Percentiles rank a stretch among this genome's conserved stretches.
phyloP scores from a whole-genome alignment of 1,140 invertebrate species.

The Holotrichia oblita region DNA sequence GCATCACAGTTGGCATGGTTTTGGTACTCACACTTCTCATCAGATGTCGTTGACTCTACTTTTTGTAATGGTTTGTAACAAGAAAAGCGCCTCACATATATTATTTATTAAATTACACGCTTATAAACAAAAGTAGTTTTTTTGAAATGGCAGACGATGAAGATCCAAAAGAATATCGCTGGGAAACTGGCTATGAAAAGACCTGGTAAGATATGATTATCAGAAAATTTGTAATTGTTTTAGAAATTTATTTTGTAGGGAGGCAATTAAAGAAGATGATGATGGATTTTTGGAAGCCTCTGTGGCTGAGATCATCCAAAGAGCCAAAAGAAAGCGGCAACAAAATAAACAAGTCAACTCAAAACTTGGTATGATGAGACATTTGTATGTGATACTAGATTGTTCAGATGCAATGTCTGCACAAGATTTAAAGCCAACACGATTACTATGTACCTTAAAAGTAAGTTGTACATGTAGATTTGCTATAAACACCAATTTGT shows the following conservation, averaged over 20 bases:
- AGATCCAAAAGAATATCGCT: slow-evolving; percentile 91
- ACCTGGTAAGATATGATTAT: slow-evolving; percentile 74
- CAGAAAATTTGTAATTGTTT: neutral
- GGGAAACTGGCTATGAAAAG: slow-evolving; percentile 98
- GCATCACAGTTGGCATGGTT: too few relatives aligned
- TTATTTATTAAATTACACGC: too few relatives aligned
- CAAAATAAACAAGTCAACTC: slow-evolving; percentile 77
- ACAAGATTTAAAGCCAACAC: slow-evolving; percentile 95
- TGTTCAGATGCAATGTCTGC: slow-evolving; percentile 93
- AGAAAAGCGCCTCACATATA: too few relatives aligned
- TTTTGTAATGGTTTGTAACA: too few relatives aligned
- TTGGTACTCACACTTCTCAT: too few relatives aligned
- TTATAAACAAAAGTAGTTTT: neutral
- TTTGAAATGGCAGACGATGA: slow-evolving; percentile 73
- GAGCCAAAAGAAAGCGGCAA: slow-evolving; percentile 83
- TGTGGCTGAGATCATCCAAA: slow-evolving; percentile 90
- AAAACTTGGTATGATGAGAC: slow-evolving; percentile 95
- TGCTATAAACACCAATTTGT: neutral
- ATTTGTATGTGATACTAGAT: slow-evolving; percentile 92
- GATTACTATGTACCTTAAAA: slow-evolving; percentile 88
- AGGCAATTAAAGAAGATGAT: slow-evolving; percentile 96
- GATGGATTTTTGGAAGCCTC: slow-evolving; percentile 89
- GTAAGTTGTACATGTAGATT: slow-evolving; percentile 62
- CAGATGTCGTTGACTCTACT: too few relatives aligned
- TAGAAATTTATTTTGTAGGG: slow-evolving; percentile 69